Evolutionary conservation across 1,140 invertebrate species (phyloP), one percentile per base, ranked within the genome.

Genomic region (Calliphora vicina): DNA sequence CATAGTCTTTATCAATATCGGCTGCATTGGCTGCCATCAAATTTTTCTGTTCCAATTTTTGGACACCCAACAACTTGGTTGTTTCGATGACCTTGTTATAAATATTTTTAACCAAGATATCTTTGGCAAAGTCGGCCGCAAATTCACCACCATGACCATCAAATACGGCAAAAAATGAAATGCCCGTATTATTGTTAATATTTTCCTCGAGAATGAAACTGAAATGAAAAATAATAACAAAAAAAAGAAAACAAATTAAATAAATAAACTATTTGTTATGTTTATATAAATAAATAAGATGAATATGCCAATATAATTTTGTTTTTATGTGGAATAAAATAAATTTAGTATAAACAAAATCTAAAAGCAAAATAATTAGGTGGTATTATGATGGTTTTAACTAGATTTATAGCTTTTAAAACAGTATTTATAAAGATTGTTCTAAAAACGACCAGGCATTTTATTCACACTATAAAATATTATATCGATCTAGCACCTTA

Each of bases 121-220:
- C 95, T 88, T 95, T 94, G 23, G 96, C 96, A 92, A 96, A 98
- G 87, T 98, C 96, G 15, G 97, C 97, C 80, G 97, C 97, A 93
- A 97, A 97, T 91, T 98, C 96, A 78, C 97, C 97, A 81, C 97
- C 97, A 91, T 99, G 97, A 0, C 97, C 97, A 92, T 99, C 97
- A 91, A 98, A 98, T 82, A 98, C 94, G 57, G 97, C 97, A 92
- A 97, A 98, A 73, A 98, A 92, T 1, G 96, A 95, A 80, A 97
- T 94, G 27, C 94, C 94, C 25, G 94, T 94, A 67, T 86, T 87
- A 82, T 94, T 92, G 86, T 94, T 94, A 42, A 95, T 94, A 87
- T 96, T 94, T 88, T 95, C 93, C 84, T 96, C 94, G 43, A 97
- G 93, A 67, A 96, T 95, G 90, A 96, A 97, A 84, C 90, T 91